These are phyloP conservation scores for Zonotrichia albicollis DNA, from an alignment of 2,797 vertebrate species.

Conservation along the genomic window DNA sequence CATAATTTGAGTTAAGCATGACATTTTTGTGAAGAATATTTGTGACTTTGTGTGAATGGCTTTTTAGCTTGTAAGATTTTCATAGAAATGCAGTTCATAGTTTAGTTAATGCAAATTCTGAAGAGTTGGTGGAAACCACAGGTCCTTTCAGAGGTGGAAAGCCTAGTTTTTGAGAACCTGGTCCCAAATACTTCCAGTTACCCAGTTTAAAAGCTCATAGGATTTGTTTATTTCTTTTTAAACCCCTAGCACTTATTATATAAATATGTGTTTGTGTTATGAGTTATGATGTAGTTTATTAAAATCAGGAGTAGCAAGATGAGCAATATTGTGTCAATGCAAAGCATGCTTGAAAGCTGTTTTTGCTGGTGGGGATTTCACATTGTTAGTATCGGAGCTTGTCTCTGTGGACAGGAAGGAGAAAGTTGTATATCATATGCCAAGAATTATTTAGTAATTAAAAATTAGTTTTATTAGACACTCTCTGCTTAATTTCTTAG, in stretches of 20 bases:
- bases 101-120: background rate
- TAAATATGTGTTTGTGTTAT: background rate
- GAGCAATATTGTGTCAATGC: background rate
- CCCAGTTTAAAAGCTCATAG: background rate
- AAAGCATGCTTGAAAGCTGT: background rate
- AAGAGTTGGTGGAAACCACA: background rate
- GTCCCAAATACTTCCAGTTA: background rate
- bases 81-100: background rate
- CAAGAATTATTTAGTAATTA: background rate
- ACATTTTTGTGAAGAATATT: background rate
- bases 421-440: background rate
- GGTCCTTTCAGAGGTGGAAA: background rate
- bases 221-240: background rate
- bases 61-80: background rate
- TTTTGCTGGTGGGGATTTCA: background rate
- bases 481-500: conserved; percentile 24
- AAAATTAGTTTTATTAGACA: conserved; percentile 2
- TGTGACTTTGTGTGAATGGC: background rate
- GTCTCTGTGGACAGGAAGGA: background rate
- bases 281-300: background rate
- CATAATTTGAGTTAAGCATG: background rate
- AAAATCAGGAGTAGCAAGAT: background rate
- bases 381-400: background rate
- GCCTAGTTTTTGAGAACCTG: background rate
- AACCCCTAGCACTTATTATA: background rate